Percentiles rank a stretch among this genome's conserved stretches.
These are phyloP conservation scores for Oxytorus armatus DNA, from an alignment of 2,888 invertebrate genomes.

Conservation along the genomic window DNA sequence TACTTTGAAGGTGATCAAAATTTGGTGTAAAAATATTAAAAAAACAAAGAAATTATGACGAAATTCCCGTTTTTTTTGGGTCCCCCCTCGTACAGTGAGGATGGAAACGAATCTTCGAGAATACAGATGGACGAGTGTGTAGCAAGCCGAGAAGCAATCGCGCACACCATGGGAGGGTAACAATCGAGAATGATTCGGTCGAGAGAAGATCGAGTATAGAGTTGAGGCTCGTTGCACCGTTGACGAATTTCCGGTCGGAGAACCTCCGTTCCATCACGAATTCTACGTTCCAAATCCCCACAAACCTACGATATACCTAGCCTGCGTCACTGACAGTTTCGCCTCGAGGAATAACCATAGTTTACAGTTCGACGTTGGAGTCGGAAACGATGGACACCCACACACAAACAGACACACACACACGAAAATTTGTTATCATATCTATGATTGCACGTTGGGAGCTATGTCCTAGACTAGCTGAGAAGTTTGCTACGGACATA, in stretches of 20 bases:
- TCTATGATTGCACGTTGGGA: constrained; percentile 12
- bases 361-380: constrained; percentile 20
- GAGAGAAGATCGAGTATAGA: constrained; percentile 67
- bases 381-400: constrained; percentile 22
- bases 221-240: constrained; percentile 65
- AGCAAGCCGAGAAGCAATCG: constrained; percentile 27
- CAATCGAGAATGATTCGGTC: constrained; percentile 73
- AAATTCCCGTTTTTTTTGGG: no score
- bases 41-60: no score
- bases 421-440: constrained; percentile 7
- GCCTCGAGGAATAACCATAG: constrained; percentile 34
- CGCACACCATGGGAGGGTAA: constrained; percentile 69
- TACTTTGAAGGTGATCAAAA: no score
- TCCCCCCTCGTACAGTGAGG: no score
- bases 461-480: constrained; percentile 11
- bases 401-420: neutral
- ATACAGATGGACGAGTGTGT: no score
- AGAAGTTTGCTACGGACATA: constrained; percentile 42
- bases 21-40: no score
- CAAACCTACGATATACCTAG: neutral
- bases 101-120: no score
- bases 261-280: constrained; percentile 69
- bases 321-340: constrained; percentile 18
- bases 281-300: constrained; percentile 46
- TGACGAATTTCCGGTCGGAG: constrained; percentile 73